These are phyloP conservation scores for Fissipunctia ypsillon DNA, from an alignment of 2,888 invertebrate genomes.

Conservation along the genomic window DNA sequence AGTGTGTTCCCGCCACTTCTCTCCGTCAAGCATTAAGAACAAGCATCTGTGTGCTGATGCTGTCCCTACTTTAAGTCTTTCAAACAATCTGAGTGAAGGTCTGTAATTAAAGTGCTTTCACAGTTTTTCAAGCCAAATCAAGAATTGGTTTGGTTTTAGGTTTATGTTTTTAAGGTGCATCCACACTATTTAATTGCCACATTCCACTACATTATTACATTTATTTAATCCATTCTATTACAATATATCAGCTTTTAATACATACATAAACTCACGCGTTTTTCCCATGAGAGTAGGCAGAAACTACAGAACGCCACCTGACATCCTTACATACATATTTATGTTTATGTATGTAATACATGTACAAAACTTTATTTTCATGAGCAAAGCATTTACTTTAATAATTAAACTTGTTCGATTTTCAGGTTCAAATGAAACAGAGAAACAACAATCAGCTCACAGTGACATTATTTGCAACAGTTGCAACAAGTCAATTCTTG, in stretches of 20 bases:
- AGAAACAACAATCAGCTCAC: conserved; percentile 74
- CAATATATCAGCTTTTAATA: too few relatives aligned
- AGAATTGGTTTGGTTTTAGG: neutral
- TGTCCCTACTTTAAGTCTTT: conserved; percentile 78
- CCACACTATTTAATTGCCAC: too few relatives aligned
- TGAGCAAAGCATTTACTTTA: neutral
- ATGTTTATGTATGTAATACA: too few relatives aligned
- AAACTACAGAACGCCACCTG: too few relatives aligned
- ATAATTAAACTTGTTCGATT: neutral
- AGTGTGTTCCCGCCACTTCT: conserved; percentile 85
- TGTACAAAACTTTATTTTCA: neutral
- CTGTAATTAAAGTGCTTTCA: conserved; percentile 9
- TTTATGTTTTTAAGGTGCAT: neutral
- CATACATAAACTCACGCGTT: too few relatives aligned
- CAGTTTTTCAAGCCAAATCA: neutral
- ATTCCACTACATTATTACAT: too few relatives aligned
- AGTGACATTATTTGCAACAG: conserved; percentile 93
- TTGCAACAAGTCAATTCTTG: conserved; percentile 92
- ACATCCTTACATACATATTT: too few relatives aligned
- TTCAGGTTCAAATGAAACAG: conserved; percentile 64
- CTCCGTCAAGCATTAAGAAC: conserved; percentile 77
- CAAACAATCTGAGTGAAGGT: conserved; percentile 76
- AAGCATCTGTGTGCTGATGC: conserved; percentile 81
- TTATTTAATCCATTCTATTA: too few relatives aligned
- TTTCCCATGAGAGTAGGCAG: too few relatives aligned